Percentiles rank a stretch among this genome's conserved stretches.
Conservation (phyloP, 37 sponge, comb jelly and placozoan genomes). For the Hexactinellida sp. region DNA sequence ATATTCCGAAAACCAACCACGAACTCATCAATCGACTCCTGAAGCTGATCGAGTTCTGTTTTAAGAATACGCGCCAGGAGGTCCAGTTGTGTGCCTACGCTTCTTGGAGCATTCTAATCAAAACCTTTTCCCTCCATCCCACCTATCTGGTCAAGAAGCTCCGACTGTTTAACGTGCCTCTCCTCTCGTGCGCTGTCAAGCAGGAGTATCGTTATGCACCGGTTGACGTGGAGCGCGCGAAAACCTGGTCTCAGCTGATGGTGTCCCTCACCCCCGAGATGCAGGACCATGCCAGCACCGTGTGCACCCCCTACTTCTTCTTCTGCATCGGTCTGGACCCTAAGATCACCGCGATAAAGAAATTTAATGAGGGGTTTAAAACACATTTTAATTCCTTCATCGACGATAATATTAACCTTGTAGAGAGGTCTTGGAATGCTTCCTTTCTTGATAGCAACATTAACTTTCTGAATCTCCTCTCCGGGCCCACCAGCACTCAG, state of each 20-base stretch:
- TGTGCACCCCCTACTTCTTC: slow-evolving; percentile 32
- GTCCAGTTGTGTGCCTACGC: background rate
- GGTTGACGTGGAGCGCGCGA: slow-evolving; percentile 5
- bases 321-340: slow-evolving; percentile 34
- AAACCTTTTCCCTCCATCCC: background rate
- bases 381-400: background rate
- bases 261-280: background rate
- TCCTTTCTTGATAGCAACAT: background rate
- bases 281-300: background rate
- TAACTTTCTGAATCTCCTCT: background rate
- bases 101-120: background rate
- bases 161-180: background rate
- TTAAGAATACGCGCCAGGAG: background rate
- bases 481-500: background rate
- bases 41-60: slow-evolving; percentile 12
- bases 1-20: background rate
- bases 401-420: background rate
- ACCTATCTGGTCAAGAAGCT: slow-evolving; percentile 8
- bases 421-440: background rate
- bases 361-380: background rate
- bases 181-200: background rate
- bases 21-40: background rate
- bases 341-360: slow-evolving; percentile 9
- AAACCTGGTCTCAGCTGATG: slow-evolving; percentile 4
- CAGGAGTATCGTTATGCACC: background rate